phyloP scores from a whole-genome alignment of 30 jellyfish, hydroid and myxozoan genomes.

The Chironex yamaguchii region DNA sequence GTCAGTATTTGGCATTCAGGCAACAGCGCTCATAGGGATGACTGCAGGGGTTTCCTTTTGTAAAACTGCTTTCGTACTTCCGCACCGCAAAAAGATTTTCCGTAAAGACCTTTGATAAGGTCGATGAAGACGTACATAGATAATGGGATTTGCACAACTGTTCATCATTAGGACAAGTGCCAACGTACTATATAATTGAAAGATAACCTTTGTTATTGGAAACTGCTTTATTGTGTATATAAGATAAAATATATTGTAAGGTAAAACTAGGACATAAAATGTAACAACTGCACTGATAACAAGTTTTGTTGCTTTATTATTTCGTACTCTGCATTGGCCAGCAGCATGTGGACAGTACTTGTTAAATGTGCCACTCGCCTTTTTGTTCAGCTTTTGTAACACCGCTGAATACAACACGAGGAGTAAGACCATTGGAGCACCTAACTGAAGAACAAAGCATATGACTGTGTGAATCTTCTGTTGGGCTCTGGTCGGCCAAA shows the following conservation, averaged over 20 bases:
- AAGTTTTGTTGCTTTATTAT: conserved; percentile 79
- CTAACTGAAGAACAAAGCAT: conserved; percentile 64
- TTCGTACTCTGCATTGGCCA: conserved; percentile 66
- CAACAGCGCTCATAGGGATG: too few relatives aligned
- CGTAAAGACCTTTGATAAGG: conserved; percentile 69
- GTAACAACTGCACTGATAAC: conserved; percentile 70
- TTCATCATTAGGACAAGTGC: conserved; percentile 70
- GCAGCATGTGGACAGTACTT: conserved; percentile 63
- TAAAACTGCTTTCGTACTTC: too few relatives aligned
- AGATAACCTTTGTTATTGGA: background rate
- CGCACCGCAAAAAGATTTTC: too few relatives aligned
- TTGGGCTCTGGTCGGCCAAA: background rate
- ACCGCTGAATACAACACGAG: conserved; percentile 69
- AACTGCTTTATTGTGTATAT: background rate
- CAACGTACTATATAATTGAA: conserved; percentile 21
- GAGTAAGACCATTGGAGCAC: conserved; percentile 70
- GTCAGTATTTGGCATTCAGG: too few relatives aligned
- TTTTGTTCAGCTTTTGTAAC: conserved; percentile 52
- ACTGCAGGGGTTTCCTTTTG: too few relatives aligned
- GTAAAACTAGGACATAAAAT: conserved; percentile 80
- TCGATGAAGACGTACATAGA: conserved; percentile 86
- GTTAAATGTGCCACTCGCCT: conserved; percentile 59
- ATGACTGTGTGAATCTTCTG: conserved; percentile 6
- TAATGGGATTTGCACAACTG: conserved; percentile 92
- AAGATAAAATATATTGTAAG: conserved; percentile 70